Evolutionary conservation across 1,140 invertebrate genomes (phyloP).

Genomic region (Sinella curviseta): DNA sequence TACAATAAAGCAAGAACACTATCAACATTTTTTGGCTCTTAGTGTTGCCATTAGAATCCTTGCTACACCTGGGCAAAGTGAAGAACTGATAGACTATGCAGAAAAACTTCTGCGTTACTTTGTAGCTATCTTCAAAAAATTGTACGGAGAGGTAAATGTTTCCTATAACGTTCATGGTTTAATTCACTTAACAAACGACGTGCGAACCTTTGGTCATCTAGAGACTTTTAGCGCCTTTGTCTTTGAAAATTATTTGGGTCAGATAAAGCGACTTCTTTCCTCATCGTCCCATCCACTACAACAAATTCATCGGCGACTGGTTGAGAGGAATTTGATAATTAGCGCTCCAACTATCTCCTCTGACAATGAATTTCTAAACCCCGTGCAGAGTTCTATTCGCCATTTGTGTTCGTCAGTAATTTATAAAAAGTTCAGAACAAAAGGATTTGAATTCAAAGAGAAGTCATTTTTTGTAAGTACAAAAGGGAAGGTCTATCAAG

Average conservation of each 20-base stretch:
- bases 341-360: neutral
- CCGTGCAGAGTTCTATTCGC: neutral
- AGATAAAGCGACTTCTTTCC: constrained; percentile 27
- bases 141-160: constrained; percentile 28
- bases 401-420: too few species aligned
- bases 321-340: neutral
- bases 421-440: neutral
- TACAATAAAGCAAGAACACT: constrained; percentile 6
- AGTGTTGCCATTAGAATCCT: constrained; percentile 29
- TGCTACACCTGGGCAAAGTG: neutral
- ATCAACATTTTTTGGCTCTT: constrained; percentile 23
- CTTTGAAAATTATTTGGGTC: constrained; percentile 28
- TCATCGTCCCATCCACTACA: neutral
- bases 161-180: constrained; percentile 38
- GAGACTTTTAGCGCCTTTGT: constrained; percentile 28
- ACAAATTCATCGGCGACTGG: neutral
- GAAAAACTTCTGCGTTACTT: constrained; percentile 26
- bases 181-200: constrained; percentile 35
- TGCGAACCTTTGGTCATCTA: constrained; percentile 1
- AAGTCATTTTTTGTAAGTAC: neutral
- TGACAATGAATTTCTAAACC: neutral
- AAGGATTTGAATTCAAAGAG: neutral
- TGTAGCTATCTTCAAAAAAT: constrained; percentile 24
- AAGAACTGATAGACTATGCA: constrained; percentile 16
- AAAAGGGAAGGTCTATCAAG: neutral